A percentile compares a stretch with the other conserved stretches of the same genome.
These are phyloP conservation scores for Pheosia tremula DNA, from an alignment of 2,888 invertebrate genomes.

Conservation along the genomic window DNA sequence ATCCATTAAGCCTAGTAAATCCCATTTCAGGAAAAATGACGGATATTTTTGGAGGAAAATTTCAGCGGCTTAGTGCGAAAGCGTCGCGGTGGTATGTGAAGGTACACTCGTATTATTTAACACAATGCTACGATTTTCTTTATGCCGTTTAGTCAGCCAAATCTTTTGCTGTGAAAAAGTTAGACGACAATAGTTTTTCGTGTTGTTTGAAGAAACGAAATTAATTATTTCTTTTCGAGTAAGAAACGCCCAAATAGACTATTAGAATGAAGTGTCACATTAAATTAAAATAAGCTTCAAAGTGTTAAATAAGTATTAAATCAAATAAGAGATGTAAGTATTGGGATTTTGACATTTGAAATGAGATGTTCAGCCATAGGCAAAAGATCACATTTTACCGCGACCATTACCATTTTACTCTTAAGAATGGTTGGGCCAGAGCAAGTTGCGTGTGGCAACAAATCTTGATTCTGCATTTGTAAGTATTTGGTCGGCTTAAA, in stretches of 20 bases:
- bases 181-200: no score
- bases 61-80: constrained; percentile 1
- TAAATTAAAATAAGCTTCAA: no score
- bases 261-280: no score
- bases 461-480: constrained; percentile 6
- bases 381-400: not conserved
- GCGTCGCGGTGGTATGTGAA: not conserved
- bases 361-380: not conserved
- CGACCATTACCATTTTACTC: not conserved
- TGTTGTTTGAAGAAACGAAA: no score
- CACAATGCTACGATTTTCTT: no score
- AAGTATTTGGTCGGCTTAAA: constrained; percentile 4
- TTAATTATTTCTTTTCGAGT: no score
- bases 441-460: constrained; percentile 1
- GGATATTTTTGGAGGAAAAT: constrained; percentile 23
- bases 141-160: no score
- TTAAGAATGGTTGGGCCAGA: not conserved
- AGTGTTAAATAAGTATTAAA: no score
- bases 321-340: not conserved
- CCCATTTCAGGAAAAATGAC: constrained; percentile 55
- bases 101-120: not conserved
- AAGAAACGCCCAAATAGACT: no score
- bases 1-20: constrained; percentile 71
- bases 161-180: no score
- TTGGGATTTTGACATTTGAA: not conserved